Evolutionary conservation across 1,140 invertebrate genomes (phyloP).

Genomic region (Zaprionus tsacasi): DNA sequence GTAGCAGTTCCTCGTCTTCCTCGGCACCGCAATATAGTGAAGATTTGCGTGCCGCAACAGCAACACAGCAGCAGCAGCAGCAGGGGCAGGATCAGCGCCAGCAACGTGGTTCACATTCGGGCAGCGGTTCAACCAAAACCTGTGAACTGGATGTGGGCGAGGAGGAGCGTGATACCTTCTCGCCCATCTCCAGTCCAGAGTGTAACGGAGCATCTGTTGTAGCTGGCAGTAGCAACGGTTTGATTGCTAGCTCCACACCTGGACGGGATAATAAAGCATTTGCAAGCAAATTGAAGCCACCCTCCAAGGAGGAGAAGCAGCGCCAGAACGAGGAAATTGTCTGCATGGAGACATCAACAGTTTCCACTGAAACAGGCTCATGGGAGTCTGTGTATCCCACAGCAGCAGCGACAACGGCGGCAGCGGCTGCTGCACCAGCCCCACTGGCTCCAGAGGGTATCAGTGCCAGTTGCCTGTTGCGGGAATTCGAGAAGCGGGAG

Average conservation of each 20-base stretch:
- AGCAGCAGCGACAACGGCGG: background rate
- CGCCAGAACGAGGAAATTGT: conserved; percentile 89
- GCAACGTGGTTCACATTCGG: conserved; percentile 51
- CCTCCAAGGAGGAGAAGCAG: conserved; percentile 89
- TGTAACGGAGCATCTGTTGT: conserved; percentile 48
- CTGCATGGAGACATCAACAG: conserved; percentile 86
- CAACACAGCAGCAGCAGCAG: conserved; percentile 18
- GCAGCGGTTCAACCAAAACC: conserved; percentile 66
- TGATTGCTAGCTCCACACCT: conserved; percentile 1
- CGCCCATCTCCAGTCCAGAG: conserved; percentile 66
- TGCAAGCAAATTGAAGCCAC: conserved; percentile 53
- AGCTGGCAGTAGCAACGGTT: conserved; percentile 15
- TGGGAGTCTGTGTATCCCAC: conserved; percentile 87
- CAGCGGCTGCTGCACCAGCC: background rate
- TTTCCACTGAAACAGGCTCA: conserved; percentile 87
- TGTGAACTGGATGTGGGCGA: conserved; percentile 78
- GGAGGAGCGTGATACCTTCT: conserved; percentile 78
- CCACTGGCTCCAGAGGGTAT: conserved; percentile 50
- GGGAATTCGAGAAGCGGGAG: conserved; percentile 72
- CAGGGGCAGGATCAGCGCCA: conserved; percentile 23
- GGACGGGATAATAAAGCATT: conserved; percentile 46
- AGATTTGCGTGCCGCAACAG: conserved; percentile 55
- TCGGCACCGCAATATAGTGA: conserved; percentile 80
- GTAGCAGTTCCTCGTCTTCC: conserved; percentile 55
- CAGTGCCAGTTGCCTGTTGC: conserved; percentile 67